A percentile compares a stretch with the other conserved stretches of the same genome.
These are phyloP conservation scores for Thymallus thymallus DNA, from an alignment of 2,113 vertebrate species.

Conservation along the genomic window DNA sequence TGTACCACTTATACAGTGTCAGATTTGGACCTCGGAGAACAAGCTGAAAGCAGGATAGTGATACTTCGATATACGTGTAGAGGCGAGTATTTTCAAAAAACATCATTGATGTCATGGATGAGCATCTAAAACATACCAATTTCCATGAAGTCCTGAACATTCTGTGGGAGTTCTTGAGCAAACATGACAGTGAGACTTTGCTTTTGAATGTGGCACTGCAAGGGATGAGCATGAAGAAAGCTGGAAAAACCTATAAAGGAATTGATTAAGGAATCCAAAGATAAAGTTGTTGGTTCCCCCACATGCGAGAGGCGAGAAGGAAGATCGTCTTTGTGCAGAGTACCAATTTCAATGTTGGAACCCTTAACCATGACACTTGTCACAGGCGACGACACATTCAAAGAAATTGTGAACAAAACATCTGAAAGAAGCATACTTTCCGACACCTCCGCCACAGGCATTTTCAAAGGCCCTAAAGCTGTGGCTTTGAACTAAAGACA, in stretches of 20 bases:
- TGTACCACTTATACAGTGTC: slow-evolving; percentile 20
- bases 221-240: neutral
- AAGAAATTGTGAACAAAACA: neutral
- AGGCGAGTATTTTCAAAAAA: neutral
- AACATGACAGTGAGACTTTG: slow-evolving; percentile 42
- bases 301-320: slow-evolving; percentile 43
- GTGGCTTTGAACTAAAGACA: slow-evolving; percentile 12
- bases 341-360: slow-evolving; percentile 23
- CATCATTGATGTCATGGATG: slow-evolving; percentile 17
- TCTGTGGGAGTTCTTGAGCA: slow-evolving; percentile 38
- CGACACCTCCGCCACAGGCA: neutral
- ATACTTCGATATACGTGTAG: slow-evolving; percentile 55
- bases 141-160: slow-evolving; percentile 34
- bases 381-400: slow-evolving; percentile 21
- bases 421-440: slow-evolving; percentile 35
- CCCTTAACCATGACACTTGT: slow-evolving; percentile 32
- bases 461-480: accelerated
- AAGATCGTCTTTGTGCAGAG: slow-evolving; percentile 62
- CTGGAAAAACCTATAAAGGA: accelerated
- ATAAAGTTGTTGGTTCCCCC: slow-evolving; percentile 37
- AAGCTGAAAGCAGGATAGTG: slow-evolving; percentile 62
- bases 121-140: neutral
- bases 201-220: slow-evolving; percentile 54
- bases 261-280: neutral
- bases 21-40: slow-evolving; percentile 55